These are phyloP conservation scores for Brachionus calyciflorus DNA, from an alignment of 1,140 invertebrate species.

Conservation along the genomic window DNA sequence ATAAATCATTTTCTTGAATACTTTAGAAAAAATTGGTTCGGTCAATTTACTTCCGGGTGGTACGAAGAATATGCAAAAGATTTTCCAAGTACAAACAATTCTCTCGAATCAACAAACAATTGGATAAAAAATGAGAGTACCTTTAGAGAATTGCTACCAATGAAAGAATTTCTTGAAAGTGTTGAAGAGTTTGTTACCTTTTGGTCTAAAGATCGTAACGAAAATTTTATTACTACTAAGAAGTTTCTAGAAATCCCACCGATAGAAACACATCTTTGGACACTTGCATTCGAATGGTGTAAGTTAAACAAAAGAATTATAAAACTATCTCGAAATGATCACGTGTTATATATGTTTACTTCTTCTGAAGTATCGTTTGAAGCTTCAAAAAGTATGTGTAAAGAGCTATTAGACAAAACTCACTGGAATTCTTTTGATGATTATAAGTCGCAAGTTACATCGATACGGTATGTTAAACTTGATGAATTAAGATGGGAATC, in stretches of 20 bases:
- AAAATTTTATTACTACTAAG: background rate
- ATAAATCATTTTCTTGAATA: conserved; percentile 2
- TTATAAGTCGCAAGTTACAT: background rate
- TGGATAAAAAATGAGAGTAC: background rate
- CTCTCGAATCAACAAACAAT: background rate
- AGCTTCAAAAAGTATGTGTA: background rate
- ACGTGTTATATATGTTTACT: background rate
- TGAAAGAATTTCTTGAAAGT: background rate
- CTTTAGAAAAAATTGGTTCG: background rate
- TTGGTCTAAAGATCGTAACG: background rate
- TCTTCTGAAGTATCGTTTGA: background rate
- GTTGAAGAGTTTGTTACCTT: background rate
- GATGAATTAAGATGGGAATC: background rate
- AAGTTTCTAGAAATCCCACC: background rate
- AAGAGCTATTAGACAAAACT: background rate
- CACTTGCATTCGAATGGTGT: background rate
- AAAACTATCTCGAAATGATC: background rate
- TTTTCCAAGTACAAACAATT: background rate
- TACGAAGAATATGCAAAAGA: background rate
- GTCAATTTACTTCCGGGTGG: background rate
- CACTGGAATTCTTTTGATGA: background rate
- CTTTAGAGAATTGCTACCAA: background rate
- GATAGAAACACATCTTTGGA: background rate
- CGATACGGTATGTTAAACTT: background rate
- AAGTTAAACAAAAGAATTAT: background rate